phyloP scores from a whole-genome alignment of 1,140 invertebrate genomes.

The Lepidotrigona ventralis region DNA sequence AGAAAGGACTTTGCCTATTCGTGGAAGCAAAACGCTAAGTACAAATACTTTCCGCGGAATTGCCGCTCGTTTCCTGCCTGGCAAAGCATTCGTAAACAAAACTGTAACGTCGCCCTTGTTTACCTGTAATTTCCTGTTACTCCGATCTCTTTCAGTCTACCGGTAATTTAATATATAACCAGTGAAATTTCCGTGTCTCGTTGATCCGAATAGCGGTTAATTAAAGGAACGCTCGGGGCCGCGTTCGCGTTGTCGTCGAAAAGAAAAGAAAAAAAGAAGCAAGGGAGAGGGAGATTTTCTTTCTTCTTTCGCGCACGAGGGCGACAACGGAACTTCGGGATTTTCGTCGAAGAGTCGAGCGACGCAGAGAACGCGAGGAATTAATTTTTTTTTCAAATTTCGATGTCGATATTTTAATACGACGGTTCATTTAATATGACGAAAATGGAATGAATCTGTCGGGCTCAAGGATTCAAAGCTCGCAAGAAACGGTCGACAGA shows the following conservation, averaged over 20 bases:
- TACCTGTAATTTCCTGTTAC: constrained; percentile 20
- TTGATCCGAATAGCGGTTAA: constrained; percentile 31
- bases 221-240: background rate
- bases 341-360: background rate
- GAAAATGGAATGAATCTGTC: too few relatives aligned
- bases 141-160: background rate
- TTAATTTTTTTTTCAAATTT: too few relatives aligned
- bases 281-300: background rate
- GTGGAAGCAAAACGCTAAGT: background rate
- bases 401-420: too few relatives aligned
- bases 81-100: constrained; percentile 7
- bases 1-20: constrained; percentile 18
- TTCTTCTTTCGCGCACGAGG: background rate
- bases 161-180: background rate
- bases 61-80: constrained; percentile 28
- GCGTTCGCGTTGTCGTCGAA: background rate
- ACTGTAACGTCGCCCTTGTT: constrained; percentile 28
- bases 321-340: background rate
- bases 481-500: too few relatives aligned
- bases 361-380: background rate
- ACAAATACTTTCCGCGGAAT: constrained; percentile 12
- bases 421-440: too few relatives aligned
- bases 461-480: too few relatives aligned
- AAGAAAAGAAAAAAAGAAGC: background rate
- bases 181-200: constrained; percentile 42